These are phyloP conservation scores for Nasua narica DNA, from an alignment of 2,797 vertebrate genomes.

Conservation along the genomic window DNA sequence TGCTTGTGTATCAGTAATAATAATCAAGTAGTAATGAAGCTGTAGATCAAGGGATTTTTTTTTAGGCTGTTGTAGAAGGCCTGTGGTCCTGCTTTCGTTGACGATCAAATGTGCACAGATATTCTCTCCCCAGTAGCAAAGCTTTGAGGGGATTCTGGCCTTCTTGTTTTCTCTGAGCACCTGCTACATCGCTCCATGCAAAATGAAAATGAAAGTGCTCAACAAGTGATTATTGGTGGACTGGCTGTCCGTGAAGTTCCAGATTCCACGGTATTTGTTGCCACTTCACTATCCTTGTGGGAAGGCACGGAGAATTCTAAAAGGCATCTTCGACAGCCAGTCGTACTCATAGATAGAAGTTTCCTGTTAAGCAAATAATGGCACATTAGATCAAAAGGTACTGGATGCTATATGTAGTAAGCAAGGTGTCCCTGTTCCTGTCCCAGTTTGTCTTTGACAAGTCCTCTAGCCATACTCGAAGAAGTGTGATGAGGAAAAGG, in stretches of 20 bases:
- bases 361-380: constrained; percentile 5
- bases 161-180: background rate
- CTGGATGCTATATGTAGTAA: background rate
- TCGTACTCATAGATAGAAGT: background rate
- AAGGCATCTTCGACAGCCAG: background rate
- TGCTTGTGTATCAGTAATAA: background rate
- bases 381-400: background rate
- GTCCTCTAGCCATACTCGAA: background rate
- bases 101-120: background rate
- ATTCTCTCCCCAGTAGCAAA: background rate
- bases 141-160: background rate
- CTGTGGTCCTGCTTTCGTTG: background rate
- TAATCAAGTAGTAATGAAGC: background rate
- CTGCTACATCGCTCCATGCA: background rate
- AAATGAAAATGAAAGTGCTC: background rate
- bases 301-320: background rate
- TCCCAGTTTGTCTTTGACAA: background rate
- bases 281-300: background rate
- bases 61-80: background rate
- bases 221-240: background rate
- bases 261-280: background rate
- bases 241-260: background rate
- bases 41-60: constrained; percentile 1
- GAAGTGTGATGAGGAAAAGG: background rate
- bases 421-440: background rate